Evolutionary conservation across 2,888 invertebrate species (phyloP).

Genomic region (Drosophila niveifrons): DNA sequence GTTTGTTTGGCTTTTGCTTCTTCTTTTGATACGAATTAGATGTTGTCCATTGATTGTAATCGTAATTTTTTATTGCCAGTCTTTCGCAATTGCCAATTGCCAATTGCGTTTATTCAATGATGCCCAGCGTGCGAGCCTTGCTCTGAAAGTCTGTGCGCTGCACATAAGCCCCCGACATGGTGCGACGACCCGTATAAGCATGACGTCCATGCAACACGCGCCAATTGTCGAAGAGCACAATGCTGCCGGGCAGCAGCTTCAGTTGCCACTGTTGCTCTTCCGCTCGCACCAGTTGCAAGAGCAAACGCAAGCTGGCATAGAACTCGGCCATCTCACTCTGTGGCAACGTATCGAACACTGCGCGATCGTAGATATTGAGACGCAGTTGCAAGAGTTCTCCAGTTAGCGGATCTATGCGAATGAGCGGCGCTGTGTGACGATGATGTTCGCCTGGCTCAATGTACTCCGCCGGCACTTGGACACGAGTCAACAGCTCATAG

Average conservation of each 20-base stretch:
- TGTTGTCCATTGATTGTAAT: conserved; percentile 69
- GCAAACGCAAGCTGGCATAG: conserved; percentile 87
- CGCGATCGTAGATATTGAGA: conserved; percentile 91
- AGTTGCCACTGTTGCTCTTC: conserved; percentile 87
- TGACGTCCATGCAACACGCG: conserved; percentile 91
- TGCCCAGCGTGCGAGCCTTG: conserved; percentile 86
- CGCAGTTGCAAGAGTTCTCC: conserved; percentile 88
- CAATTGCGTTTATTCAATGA: conserved; percentile 82
- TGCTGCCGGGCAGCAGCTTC: conserved; percentile 89
- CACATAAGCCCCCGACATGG: conserved; percentile 90
- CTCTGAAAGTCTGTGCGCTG: conserved; percentile 90
- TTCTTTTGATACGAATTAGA: conserved; percentile 56
- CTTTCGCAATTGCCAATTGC: conserved; percentile 10
- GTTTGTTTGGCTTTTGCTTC: conserved; percentile 53
- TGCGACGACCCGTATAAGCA: conserved; percentile 89
- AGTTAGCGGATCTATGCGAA: conserved; percentile 87
- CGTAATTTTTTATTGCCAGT: conserved; percentile 68
- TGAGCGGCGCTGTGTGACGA: conserved; percentile 87
- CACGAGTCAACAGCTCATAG: conserved; percentile 87
- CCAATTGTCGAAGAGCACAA: conserved; percentile 92
- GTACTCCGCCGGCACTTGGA: conserved; percentile 88
- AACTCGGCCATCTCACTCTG: conserved; percentile 87
- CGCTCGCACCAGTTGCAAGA: conserved; percentile 86
- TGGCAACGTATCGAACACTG: conserved; percentile 87
- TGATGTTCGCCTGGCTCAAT: conserved; percentile 88